Conservation (phyloP, 2,888 invertebrate genomes). For the Synanthedon tipuliformis region DNA sequence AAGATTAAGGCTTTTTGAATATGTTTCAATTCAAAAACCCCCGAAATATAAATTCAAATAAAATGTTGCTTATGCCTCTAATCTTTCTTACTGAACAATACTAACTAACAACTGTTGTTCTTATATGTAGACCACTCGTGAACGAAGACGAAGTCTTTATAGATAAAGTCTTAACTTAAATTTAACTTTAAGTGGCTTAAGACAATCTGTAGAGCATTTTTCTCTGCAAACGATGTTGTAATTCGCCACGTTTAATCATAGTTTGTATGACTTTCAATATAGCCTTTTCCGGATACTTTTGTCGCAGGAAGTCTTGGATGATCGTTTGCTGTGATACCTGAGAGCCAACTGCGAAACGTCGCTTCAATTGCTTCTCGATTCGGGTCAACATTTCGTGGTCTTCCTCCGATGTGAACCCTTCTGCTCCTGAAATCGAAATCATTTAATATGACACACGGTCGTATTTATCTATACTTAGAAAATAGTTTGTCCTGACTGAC, state of each 20-base stretch:
- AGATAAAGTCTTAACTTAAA: no score
- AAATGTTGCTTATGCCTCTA: neutral
- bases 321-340: conserved; percentile 96
- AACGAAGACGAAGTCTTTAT: no score
- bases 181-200: conserved; percentile 40
- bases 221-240: conserved; percentile 95
- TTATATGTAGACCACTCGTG: no score
- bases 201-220: conserved; percentile 96
- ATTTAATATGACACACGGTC: no score
- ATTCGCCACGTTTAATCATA: conserved; percentile 94
- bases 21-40: no score
- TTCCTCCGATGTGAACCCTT: conserved; percentile 96
- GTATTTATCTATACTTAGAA: neutral
- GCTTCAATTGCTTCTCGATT: conserved; percentile 94
- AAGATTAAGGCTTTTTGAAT: no score
- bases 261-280: conserved; percentile 92
- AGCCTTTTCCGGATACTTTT: conserved; percentile 89
- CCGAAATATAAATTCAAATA: neutral
- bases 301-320: conserved; percentile 85
- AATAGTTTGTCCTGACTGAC: neutral
- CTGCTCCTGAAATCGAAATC: conserved; percentile 77
- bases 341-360: conserved; percentile 94
- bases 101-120: neutral
- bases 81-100: neutral
- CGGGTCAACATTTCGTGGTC: conserved; percentile 91